These are phyloP conservation scores for Nibea albiflora DNA, from an alignment of 2,113 vertebrate genomes.

Conservation along the genomic window DNA sequence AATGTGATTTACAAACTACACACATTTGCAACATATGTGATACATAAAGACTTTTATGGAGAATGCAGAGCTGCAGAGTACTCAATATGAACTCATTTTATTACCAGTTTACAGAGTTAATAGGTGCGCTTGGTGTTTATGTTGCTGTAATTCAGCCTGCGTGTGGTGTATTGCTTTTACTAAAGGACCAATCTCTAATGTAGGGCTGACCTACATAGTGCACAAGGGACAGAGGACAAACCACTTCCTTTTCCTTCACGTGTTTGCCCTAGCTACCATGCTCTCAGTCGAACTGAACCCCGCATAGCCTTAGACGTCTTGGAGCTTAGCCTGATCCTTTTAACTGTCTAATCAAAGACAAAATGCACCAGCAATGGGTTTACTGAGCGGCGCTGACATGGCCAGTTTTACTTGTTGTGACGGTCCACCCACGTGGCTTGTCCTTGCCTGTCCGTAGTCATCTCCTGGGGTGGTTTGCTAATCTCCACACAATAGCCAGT, in stretches of 20 bases:
- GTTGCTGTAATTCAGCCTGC: conserved; percentile 1
- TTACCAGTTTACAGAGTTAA: neutral
- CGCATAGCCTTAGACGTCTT: conserved; percentile 39
- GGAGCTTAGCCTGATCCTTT: conserved; percentile 80
- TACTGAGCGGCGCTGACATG: conserved; percentile 35
- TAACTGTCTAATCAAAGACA: conserved; percentile 80
- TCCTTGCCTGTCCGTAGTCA: neutral
- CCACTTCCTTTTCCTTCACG: conserved; percentile 40
- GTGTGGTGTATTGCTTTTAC: conserved; percentile 19
- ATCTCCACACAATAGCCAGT: conserved; percentile 56
- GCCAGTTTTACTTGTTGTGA: conserved; percentile 32
- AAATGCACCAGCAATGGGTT: conserved; percentile 70
- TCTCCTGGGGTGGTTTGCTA: conserved; percentile 31
- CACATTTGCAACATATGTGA: neutral
- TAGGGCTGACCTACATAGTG: conserved; percentile 52
- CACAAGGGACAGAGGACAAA: conserved; percentile 16
- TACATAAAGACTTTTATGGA: neutral
- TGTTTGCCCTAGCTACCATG: conserved; percentile 31
- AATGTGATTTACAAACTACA: neutral
- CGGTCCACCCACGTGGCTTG: conserved; percentile 18
- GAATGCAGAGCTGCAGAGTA: neutral
- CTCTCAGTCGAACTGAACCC: conserved; percentile 39
- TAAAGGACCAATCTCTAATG: conserved; percentile 8
- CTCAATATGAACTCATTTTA: neutral
- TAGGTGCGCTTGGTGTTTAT: neutral